phyloP scores from a whole-genome alignment of 2,797 vertebrate species.

The Anguilla obscura region DNA sequence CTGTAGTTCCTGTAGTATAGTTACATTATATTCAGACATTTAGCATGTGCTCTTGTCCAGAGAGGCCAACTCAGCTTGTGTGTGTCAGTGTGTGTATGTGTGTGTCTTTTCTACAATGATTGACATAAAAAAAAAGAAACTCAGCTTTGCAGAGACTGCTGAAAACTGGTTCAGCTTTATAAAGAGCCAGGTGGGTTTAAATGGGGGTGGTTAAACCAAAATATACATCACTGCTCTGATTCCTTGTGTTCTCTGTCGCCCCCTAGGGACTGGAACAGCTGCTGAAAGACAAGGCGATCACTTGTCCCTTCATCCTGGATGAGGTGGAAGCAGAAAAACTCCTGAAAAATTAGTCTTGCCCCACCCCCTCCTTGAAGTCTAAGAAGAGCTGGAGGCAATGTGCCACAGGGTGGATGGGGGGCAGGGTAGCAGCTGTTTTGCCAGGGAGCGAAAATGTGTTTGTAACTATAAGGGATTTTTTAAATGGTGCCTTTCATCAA shows the following conservation, averaged over 20 bases:
- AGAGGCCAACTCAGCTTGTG: not conserved
- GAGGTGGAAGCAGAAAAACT: conserved; percentile 56
- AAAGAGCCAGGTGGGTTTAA: not conserved
- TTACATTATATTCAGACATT: too few species aligned
- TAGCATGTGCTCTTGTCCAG: too few species aligned
- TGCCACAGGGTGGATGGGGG: not conserved
- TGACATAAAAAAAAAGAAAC: not conserved
- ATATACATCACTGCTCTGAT: not conserved
- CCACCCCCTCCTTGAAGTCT: not conserved
- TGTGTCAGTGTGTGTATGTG: not conserved
- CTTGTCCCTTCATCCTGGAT: conserved; percentile 77
- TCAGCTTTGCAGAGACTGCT: not conserved
- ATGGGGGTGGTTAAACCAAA: not conserved
- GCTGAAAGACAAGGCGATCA: conserved; percentile 72
- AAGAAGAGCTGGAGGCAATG: not conserved
- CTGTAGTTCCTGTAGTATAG: too few species aligned
- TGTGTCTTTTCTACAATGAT: not conserved
- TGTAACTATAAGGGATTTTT: not conserved
- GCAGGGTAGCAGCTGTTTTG: conserved; percentile 18
- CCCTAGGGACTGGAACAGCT: conserved; percentile 80
- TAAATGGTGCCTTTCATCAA: not conserved
- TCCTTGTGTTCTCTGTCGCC: conserved; percentile 27
- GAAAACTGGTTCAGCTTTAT: not conserved
- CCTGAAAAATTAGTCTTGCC: conserved; percentile 42
- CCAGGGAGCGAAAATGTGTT: conserved; percentile 30